These are phyloP conservation scores for Conus betulinus DNA, from an alignment of 1,140 invertebrate species.

Conservation along the genomic window DNA sequence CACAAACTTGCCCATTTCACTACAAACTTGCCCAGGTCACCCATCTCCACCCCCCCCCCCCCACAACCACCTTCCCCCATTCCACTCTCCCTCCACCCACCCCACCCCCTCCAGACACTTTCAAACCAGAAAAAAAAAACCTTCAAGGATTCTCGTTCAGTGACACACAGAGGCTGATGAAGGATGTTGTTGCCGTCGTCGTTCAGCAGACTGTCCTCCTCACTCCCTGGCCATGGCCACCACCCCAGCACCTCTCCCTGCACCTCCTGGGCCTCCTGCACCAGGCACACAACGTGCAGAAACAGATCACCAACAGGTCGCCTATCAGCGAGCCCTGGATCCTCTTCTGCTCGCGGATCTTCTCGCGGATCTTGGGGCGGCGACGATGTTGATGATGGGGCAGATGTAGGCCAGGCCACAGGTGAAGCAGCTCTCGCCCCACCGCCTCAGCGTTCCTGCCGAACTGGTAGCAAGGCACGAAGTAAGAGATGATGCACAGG, in stretches of 20 bases:
- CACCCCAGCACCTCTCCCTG: conserved; percentile 68
- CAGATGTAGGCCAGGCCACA: conserved; percentile 64
- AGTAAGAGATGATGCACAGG: conserved; percentile 68
- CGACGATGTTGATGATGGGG: conserved; percentile 59
- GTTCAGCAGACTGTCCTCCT: neutral
- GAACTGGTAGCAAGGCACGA: conserved; percentile 70
- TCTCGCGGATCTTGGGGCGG: conserved; percentile 62
- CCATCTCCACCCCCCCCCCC: too few species aligned
- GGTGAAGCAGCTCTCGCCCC: conserved; percentile 67
- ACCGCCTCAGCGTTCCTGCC: conserved; percentile 73
- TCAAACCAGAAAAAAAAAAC: too few species aligned
- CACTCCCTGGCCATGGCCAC: conserved; percentile 64
- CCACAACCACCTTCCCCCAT: too few species aligned
- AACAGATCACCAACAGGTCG: conserved; percentile 64
- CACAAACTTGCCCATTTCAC: too few species aligned
- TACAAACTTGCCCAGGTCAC: too few species aligned
- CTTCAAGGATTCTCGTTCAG: too few species aligned
- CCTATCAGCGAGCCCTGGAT: conserved; percentile 65
- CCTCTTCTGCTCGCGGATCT: conserved; percentile 66
- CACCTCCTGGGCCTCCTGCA: conserved; percentile 70
- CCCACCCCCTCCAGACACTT: too few species aligned
- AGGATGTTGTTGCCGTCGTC: neutral
- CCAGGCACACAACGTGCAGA: conserved; percentile 67
- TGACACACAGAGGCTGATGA: too few species aligned
- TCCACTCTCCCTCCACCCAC: too few species aligned